phyloP scores from a whole-genome alignment of 2,888 invertebrate genomes.

The Nymphalis c-album region DNA sequence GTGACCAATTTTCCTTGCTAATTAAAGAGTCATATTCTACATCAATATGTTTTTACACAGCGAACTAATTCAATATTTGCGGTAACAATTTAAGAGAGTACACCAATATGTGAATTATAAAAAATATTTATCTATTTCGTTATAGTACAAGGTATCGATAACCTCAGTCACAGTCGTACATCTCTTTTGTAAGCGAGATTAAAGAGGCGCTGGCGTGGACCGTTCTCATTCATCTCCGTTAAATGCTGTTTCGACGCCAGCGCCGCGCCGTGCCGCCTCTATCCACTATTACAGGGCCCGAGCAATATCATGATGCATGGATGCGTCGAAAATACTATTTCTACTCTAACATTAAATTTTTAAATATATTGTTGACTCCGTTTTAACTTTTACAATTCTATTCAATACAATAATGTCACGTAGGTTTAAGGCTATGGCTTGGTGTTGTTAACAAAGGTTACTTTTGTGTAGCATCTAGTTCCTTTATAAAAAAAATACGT shows the following conservation, averaged over 20 bases:
- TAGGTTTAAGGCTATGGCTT: neutral
- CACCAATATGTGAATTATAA: neutral
- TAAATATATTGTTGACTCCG: neutral
- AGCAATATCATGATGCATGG: conserved; percentile 20
- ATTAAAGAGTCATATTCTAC: too few species aligned
- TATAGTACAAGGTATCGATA: conserved; percentile 41
- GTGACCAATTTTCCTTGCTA: too few species aligned
- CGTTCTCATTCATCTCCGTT: conserved; percentile 69
- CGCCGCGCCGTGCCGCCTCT: conserved; percentile 39
- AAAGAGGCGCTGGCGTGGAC: conserved; percentile 68
- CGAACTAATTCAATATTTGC: neutral
- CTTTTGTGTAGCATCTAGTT: too few species aligned
- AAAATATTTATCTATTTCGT: neutral
- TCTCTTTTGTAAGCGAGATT: conserved; percentile 70
- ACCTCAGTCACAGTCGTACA: conserved; percentile 52
- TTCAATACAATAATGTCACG: neutral
- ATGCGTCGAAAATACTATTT: conserved; percentile 11
- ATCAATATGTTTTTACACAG: neutral
- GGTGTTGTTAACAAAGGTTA: too few species aligned
- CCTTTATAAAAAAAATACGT: too few species aligned
- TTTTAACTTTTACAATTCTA: neutral
- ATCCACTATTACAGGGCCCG: conserved; percentile 32
- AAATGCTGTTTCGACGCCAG: conserved; percentile 66
- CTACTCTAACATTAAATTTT: conserved; percentile 5
- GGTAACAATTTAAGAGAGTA: neutral